Evolutionary conservation across 2,888 invertebrate species (phyloP).

Genomic region (Slavum lentiscoides): DNA sequence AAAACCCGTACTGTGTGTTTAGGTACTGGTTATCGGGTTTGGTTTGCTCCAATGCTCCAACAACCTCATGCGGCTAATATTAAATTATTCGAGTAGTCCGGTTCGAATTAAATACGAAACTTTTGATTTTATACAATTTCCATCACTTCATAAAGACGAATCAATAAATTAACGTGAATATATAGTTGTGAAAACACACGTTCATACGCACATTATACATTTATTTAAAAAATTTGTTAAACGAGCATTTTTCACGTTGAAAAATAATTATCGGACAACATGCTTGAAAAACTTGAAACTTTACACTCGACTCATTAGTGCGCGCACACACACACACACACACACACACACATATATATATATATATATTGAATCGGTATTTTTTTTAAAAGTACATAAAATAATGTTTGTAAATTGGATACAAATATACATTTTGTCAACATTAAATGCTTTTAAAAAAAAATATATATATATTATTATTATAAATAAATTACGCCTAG

Average conservation of each 20-base stretch:
- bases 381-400: background rate
- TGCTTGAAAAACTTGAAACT: background rate
- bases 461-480: too few relatives aligned
- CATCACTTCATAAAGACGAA: too few relatives aligned
- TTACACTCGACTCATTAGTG: background rate
- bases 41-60: background rate
- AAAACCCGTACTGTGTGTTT: too few relatives aligned
- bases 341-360: too few relatives aligned
- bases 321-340: too few relatives aligned
- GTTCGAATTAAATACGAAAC: background rate
- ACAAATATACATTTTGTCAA: too few relatives aligned
- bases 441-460: too few relatives aligned
- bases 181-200: background rate
- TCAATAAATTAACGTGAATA: conserved; percentile 2
- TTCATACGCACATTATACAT: background rate
- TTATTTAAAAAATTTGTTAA: background rate
- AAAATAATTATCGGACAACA: background rate
- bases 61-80: background rate
- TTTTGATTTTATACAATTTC: background rate
- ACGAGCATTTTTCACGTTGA: background rate
- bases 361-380: background rate
- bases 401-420: background rate
- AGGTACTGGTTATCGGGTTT: too few relatives aligned
- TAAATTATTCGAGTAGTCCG: background rate
- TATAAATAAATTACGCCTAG: too few relatives aligned